Evolutionary conservation across 1,140 invertebrate species (phyloP), one percentile per base, ranked within the genome.

Genomic region (Pogonus chalceus): DNA sequence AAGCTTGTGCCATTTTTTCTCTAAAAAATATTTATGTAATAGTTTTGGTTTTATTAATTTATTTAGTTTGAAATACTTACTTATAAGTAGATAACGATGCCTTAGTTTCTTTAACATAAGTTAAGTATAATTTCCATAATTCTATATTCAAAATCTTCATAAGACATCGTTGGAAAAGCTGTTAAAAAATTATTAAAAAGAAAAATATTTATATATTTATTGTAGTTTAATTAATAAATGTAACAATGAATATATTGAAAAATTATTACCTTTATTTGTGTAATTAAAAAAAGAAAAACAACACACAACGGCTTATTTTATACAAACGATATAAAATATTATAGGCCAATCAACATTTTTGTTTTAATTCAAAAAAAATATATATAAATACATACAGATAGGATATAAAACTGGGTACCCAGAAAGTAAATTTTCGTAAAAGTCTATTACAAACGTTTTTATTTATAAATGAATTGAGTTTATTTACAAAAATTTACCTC

Each of bases 1-100:
- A 99, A 0, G 96, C 96, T 73, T 99, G 93, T 0, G 95, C 95
- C 90, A 99, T 96, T 77, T 98, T 99, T 72, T 99, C 96, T 66
- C 95, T 96, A 70, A 47, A 76, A 77, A 62, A 20, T n/a, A n/a
- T n/a, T n/a, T 50, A 16, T 24, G 35, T 48, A 39, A 20, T 14
- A 54, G 14, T n/a, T 26, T 35, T 20, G 20, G 1, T 21, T n/a
- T n/a, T n/a, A n/a, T n/a, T n/a, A n/a, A n/a, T n/a, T n/a, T n/a
- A n/a, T n/a, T n/a, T n/a, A n/a, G n/a, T n/a, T n/a, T n/a, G n/a
- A n/a, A n/a, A n/a, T 65, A 82, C 83, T 78, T 82, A 96, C 92
- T 94, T 95, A 76, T 95, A 96, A 0, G 91, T 93, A 14, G 92
- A 84, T 46, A 96, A 78, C 59, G 86, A 85, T 49, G 88, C 87